phyloP scores from a whole-genome alignment of 35 echinoderm and acorn worm species.

The Chiridota heheva region DNA sequence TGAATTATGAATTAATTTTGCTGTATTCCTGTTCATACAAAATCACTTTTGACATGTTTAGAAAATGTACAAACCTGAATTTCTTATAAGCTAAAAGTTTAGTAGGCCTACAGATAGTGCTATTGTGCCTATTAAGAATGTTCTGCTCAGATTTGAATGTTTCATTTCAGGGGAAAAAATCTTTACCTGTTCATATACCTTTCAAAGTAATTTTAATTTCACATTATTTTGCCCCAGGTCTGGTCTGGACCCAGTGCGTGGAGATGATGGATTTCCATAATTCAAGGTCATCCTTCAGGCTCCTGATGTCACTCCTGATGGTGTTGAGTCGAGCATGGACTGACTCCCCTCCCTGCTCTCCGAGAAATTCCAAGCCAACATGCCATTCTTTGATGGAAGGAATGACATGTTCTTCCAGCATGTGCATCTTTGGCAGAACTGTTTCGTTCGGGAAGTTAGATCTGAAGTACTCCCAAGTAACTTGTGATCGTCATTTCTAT shows the following conservation, averaged over 20 bases:
- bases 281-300: conserved; percentile 20
- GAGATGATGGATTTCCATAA: conserved; percentile 19
- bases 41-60: no score
- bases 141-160: no score
- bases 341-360: conserved; percentile 64
- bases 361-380: conserved; percentile 35
- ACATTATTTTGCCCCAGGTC: conserved; percentile 39
- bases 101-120: no score
- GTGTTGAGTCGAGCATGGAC: conserved; percentile 56
- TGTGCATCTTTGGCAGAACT: conserved; percentile 47
- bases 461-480: conserved; percentile 19
- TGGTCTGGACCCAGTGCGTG: conserved; percentile 44
- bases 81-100: no score
- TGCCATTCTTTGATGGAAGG: conserved; percentile 45
- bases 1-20: no score
- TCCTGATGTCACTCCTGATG: conserved; percentile 26
- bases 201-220: no score
- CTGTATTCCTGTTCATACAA: no score
- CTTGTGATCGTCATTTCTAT: conserved; percentile 19
- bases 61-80: no score
- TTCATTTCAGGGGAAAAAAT: no score
- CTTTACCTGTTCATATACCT: no score
- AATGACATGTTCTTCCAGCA: conserved; percentile 52
- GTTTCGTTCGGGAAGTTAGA: conserved; percentile 29
- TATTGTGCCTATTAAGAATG: no score